Conservation (phyloP, 1,140 invertebrate species). For the Drosophila tani region DNA sequence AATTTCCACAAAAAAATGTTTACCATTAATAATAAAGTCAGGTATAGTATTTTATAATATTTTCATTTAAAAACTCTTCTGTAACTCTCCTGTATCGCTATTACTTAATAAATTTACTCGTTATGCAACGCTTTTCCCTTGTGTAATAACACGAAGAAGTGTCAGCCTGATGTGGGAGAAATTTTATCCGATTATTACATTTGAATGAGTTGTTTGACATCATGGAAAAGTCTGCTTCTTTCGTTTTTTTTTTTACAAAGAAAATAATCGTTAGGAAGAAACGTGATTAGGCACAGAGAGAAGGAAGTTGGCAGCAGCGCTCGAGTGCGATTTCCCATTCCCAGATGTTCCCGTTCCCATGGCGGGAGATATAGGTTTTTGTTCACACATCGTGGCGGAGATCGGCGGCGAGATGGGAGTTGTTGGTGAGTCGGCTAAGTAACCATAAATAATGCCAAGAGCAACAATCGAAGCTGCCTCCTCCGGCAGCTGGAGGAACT, state of each 20-base stretch:
- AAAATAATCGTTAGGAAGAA: constrained; percentile 21
- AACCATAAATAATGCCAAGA: constrained; percentile 50
- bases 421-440: constrained; percentile 13
- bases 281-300: constrained; percentile 34
- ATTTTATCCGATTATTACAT: constrained; percentile 52
- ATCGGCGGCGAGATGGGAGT: constrained; percentile 3
- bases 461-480: constrained; percentile 38
- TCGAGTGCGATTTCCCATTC: constrained; percentile 39
- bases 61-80: too few relatives aligned
- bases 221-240: constrained; percentile 6
- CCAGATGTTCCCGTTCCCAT: constrained; percentile 47
- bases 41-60: not conserved
- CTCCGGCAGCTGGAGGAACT: constrained; percentile 33
- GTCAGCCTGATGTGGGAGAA: not conserved
- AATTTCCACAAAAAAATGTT: not conserved
- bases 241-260: not conserved
- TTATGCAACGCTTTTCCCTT: not conserved
- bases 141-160: not conserved
- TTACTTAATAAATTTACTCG: not conserved
- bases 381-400: constrained; percentile 42
- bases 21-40: not conserved
- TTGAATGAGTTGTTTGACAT: constrained; percentile 41
- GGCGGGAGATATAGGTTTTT: constrained; percentile 39
- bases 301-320: constrained; percentile 17
- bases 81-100: too few relatives aligned